Conservation (phyloP, 2,797 vertebrate genomes). For the Rousettus madagascariensis region DNA sequence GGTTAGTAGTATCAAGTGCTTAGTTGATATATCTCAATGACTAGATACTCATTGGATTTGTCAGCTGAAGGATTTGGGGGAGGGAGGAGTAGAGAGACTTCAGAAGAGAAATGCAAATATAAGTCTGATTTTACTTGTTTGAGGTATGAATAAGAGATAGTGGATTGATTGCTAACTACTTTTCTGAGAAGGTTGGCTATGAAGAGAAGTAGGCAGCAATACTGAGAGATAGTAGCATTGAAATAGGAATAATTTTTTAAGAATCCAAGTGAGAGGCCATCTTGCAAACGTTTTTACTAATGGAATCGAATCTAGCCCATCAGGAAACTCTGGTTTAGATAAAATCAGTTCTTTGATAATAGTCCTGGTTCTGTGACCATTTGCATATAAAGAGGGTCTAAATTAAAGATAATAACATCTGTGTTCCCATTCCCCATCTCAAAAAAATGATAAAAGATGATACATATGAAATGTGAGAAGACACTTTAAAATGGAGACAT, state of each 20-base stretch:
- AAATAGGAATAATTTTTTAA: conserved; percentile 25
- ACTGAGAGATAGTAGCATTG: not conserved
- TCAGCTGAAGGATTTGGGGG: not conserved
- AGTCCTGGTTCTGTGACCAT: not conserved
- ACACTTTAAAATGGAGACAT: not conserved
- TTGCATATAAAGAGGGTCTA: not conserved
- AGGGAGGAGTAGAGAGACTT: not conserved
- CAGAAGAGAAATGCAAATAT: not conserved
- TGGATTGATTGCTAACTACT: not conserved
- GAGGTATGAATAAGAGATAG: not conserved
- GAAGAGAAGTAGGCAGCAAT: not conserved
- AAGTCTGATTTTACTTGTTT: not conserved
- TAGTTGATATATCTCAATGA: not conserved
- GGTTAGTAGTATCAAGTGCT: not conserved
- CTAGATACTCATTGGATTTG: not conserved
- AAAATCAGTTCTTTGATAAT: conserved; percentile 40
- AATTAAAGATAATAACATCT: not conserved
- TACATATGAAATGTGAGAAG: not conserved
- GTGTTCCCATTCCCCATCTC: not conserved
- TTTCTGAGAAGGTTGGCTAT: not conserved
- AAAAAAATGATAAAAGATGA: not conserved
- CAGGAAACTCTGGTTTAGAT: not conserved
- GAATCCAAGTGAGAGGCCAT: not conserved
- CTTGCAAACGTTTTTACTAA: not conserved
- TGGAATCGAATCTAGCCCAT: not conserved